Percentiles rank a stretch among this genome's conserved stretches.
These are phyloP conservation scores for Aphelocoma coerulescens DNA, from an alignment of 2,113 vertebrate genomes.

Conservation along the genomic window DNA sequence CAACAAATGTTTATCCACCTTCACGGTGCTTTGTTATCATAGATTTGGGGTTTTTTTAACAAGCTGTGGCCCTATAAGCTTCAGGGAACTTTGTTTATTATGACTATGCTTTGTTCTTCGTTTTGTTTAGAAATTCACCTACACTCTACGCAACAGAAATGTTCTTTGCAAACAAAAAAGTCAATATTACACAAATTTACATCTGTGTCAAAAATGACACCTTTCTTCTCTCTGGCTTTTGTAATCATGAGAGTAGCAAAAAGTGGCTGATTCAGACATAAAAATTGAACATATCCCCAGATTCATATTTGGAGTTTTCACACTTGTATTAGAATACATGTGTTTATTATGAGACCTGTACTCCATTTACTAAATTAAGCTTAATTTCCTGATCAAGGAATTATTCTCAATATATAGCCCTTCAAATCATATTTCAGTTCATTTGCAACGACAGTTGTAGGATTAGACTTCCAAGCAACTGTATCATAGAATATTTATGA, in stretches of 20 bases:
- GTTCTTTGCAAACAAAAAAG: neutral
- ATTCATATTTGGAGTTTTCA: neutral
- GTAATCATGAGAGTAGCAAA: neutral
- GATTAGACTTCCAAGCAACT: conserved; percentile 1
- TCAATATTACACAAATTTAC: neutral
- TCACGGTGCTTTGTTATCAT: neutral
- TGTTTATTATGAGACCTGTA: neutral
- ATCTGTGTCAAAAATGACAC: neutral
- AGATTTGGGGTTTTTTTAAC: neutral
- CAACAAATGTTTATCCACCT: neutral
- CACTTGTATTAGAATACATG: neutral
- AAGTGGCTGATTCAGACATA: neutral
- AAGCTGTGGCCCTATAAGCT: neutral
- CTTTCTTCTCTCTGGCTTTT: neutral
- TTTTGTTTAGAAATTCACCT: neutral
- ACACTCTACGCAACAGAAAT: neutral
- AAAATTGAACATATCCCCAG: neutral
- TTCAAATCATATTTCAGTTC: neutral
- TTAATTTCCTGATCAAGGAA: neutral
- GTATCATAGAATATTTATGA: neutral
- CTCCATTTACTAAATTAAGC: neutral
- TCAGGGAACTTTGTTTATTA: neutral
- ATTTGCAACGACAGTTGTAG: neutral
- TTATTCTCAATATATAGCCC: neutral
- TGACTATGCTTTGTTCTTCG: neutral